Evolutionary conservation across 2,113 vertebrate genomes (phyloP).

Genomic region (Macheiramphus alcinus): DNA sequence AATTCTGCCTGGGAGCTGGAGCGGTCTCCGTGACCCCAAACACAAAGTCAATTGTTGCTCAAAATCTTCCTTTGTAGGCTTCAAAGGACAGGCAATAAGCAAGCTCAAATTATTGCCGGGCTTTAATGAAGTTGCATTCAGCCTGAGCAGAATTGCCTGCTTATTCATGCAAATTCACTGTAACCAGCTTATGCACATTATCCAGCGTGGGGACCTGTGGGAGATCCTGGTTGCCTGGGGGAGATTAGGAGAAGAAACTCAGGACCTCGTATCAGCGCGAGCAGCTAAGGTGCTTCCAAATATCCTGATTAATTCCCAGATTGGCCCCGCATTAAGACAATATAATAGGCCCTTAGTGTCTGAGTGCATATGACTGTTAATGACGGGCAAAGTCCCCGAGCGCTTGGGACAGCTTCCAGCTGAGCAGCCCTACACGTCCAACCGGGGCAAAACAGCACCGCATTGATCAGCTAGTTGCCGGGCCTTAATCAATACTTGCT

Average conservation of each 20-base stretch:
- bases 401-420: neutral
- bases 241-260: neutral
- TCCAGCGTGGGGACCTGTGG: neutral
- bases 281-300: slow-evolving; percentile 17
- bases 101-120: neutral
- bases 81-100: neutral
- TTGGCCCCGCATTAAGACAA: neutral
- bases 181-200: neutral
- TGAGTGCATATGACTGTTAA: neutral
- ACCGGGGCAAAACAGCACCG: neutral
- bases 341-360: neutral
- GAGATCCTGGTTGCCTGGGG: neutral
- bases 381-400: neutral
- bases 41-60: neutral
- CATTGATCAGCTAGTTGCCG: neutral
- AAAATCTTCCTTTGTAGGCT: neutral
- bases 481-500: neutral
- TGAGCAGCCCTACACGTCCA: neutral
- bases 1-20: neutral
- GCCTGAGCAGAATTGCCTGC: neutral
- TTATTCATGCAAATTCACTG: slow-evolving; percentile 2
- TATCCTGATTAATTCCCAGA: neutral
- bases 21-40: neutral
- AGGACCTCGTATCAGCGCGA: neutral
- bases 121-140: neutral